A percentile compares a stretch with the other conserved stretches of the same genome.
Conservation (phyloP, 2,113 vertebrate species). For the Nerophis lumbriciformis region DNA sequence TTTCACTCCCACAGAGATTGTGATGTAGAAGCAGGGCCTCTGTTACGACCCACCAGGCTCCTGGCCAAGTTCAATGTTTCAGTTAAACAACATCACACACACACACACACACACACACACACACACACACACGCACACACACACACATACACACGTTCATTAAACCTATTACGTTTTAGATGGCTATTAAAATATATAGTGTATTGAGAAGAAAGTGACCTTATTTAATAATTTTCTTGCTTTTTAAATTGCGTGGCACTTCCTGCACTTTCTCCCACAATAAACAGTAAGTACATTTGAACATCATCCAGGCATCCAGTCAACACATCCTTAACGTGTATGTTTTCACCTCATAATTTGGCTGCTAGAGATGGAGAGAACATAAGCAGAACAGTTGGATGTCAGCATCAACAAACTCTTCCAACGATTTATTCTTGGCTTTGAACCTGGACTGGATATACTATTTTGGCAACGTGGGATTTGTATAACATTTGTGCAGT, state of each 20-base stretch:
- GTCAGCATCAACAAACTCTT: slow-evolving; percentile 14
- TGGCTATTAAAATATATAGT: background rate
- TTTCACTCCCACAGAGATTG: slow-evolving; percentile 34
- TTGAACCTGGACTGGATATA: slow-evolving; percentile 17
- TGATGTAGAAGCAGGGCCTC: slow-evolving; percentile 36
- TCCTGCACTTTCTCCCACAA: too few species aligned
- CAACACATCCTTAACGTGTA: slow-evolving; percentile 19
- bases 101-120: slow-evolving; percentile 9
- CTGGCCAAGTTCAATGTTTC: slow-evolving; percentile 40
- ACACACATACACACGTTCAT: background rate
- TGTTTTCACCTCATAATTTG: slow-evolving; percentile 37
- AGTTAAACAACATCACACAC: slow-evolving; percentile 18
- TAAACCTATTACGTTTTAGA: background rate
- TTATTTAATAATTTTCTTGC: slow-evolving; percentile 8
- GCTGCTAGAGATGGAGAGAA: slow-evolving; percentile 35
- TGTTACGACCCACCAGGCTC: slow-evolving; percentile 34
- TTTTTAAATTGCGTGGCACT: too few species aligned
- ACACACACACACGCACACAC: slow-evolving; percentile 7
- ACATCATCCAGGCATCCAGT: slow-evolving; percentile 10
- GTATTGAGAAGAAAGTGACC: slow-evolving; percentile 21
- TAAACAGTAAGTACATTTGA: too few species aligned
- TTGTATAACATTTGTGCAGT: background rate
- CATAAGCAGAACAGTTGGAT: slow-evolving; percentile 30
- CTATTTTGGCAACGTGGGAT: slow-evolving; percentile 16
- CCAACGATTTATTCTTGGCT: slow-evolving; percentile 28